These are phyloP conservation scores for Lepus oiostolus DNA, from an alignment of 2,797 vertebrate species.

Conservation along the genomic window DNA sequence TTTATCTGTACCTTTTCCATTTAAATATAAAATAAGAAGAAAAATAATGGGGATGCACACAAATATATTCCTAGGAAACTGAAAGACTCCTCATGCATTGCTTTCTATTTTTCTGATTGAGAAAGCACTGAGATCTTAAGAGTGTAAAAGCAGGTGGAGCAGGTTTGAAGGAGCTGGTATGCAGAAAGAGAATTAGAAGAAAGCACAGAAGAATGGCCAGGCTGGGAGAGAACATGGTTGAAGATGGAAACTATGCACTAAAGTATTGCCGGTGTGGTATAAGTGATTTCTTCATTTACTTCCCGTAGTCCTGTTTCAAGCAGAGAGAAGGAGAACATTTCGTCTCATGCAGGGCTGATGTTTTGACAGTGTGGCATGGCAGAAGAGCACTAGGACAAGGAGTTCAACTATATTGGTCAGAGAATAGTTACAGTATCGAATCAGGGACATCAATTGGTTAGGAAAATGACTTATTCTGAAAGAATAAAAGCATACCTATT, in stretches of 20 bases:
- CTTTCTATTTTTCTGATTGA: neutral
- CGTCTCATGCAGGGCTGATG: neutral
- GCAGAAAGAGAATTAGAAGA: neutral
- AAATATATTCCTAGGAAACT: neutral
- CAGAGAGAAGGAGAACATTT: neutral
- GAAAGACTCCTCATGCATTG: neutral
- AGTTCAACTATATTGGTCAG: neutral
- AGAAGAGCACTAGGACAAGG: neutral
- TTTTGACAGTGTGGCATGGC: neutral
- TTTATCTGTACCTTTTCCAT: neutral
- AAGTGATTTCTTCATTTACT: neutral
- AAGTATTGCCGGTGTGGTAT: neutral
- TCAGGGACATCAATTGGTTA: neutral
- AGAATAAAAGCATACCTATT: neutral
- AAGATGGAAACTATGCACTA: neutral
- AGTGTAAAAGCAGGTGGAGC: neutral
- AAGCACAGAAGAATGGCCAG: neutral
- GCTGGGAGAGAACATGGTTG: neutral
- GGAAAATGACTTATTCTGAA: neutral
- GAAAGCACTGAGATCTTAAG: neutral
- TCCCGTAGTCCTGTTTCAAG: neutral
- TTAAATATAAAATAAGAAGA: neutral
- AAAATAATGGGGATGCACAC: neutral
- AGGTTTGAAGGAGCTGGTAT: neutral
- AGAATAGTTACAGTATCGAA: neutral